phyloP scores from a whole-genome alignment of 2,113 vertebrate genomes.

The Melanerpes formicivorus region DNA sequence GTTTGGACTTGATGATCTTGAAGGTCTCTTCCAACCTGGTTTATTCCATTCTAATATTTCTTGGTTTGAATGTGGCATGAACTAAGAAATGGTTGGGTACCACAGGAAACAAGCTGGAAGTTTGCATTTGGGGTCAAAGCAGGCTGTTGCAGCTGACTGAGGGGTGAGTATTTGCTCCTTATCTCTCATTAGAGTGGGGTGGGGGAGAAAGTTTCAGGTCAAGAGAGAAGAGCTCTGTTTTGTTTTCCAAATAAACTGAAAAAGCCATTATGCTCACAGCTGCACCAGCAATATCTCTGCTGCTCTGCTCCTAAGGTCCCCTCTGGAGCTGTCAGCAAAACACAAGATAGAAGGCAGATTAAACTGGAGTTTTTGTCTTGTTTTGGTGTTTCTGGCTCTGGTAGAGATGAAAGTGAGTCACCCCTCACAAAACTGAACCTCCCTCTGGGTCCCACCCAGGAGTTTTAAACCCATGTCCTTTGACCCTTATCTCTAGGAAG shows the following conservation, averaged over 20 bases:
- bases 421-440: background rate
- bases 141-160: background rate
- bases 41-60: background rate
- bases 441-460: background rate
- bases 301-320: background rate
- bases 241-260: slow-evolving; percentile 60
- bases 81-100: slow-evolving; percentile 1
- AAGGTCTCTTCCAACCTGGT: no score
- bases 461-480: background rate
- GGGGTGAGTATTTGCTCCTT: background rate
- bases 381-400: background rate
- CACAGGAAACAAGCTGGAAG: background rate
- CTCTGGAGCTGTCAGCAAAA: slow-evolving; percentile 34
- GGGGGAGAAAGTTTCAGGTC: slow-evolving; percentile 3
- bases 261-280: slow-evolving; percentile 56
- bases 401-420: background rate
- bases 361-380: background rate
- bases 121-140: slow-evolving; percentile 21
- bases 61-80: background rate
- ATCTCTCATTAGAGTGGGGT: slow-evolving; percentile 15
- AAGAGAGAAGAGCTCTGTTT: slow-evolving; percentile 23
- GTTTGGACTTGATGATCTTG: no score
- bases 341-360: background rate
- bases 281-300: slow-evolving; percentile 24
- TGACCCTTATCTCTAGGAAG: background rate